Conservation (phyloP, 2,113 vertebrate genomes). For the Sula dactylatra region DNA sequence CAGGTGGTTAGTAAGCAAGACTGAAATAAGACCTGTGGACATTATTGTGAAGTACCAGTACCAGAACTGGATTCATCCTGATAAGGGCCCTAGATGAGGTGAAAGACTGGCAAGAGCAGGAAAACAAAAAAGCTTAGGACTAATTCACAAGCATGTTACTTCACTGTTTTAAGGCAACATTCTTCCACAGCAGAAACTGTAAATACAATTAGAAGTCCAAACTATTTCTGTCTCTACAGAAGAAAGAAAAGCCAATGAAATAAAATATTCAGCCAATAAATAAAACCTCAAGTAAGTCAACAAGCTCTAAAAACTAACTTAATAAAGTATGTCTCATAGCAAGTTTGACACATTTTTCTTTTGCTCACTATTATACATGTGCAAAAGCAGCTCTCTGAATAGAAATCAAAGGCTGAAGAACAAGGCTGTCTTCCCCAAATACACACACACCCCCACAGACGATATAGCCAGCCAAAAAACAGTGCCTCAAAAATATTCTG, state of each 20-base stretch:
- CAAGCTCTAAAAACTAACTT: neutral
- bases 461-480: neutral
- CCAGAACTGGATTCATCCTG: neutral
- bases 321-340: neutral
- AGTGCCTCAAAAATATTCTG: neutral
- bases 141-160: neutral
- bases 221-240: neutral
- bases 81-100: neutral
- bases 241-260: neutral
- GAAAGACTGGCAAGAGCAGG: neutral
- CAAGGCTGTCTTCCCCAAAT: neutral
- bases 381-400: neutral
- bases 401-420: neutral
- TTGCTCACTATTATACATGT: neutral
- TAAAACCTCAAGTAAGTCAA: neutral
- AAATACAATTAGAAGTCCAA: neutral
- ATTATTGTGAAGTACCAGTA: neutral
- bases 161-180: neutral
- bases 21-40: neutral
- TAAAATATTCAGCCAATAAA: neutral
- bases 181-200: neutral
- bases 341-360: neutral
- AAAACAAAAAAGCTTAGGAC: neutral
- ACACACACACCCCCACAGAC: neutral
- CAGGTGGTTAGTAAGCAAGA: neutral